Evolutionary conservation across 2,888 invertebrate species (phyloP), one percentile per base, ranked within the genome.

Genomic region (Boloria euphrosyne): DNA sequence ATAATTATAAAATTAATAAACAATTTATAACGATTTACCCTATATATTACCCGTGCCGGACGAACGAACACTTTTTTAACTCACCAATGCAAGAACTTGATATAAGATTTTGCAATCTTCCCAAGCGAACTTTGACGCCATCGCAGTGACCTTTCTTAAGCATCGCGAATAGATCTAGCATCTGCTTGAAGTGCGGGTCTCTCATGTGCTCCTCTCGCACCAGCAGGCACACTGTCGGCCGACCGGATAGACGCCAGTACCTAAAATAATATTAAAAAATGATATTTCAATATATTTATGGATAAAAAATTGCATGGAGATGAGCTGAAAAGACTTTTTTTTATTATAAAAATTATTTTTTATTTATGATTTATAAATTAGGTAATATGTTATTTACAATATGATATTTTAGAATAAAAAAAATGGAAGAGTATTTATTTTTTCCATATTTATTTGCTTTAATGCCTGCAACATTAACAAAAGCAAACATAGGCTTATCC

Each of bases 71-170:
- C 3, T 2, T 47, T 47, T 38, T 14, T 4, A 57, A 27, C 57
- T 65, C 18, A 96, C 97, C 97, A 82, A 98, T 97, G 81, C 99
- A 99, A 5, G 99, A 98, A 76, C 99, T 98, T n/a, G 98, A 97
- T 72, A 99, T 97, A 63, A 99, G 93, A 91, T 99, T 99, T 94
- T 99, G 97, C 67, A 97, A 89, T 27, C 97, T 93, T 0, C 99
- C 99, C 63, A 99, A 96, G 71, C 99, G 94, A 55, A 99, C 98
- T 92, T 99, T 98, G 76, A 99, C 96, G 50, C 98, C 98, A 85
- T 98, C 98, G 81, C 99, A 98, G 83, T 97, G 96, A 2, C 99
- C 99, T 83, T 98, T 98, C 89, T 99, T 99, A 59, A 99, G 93
- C 96, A 98, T 98, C 7, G 99, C 98, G 80, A 99, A 94, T 65